Base-by-base conservation (phyloP, 2,888 invertebrate species). In the Cataglyphis cursor region DNA sequence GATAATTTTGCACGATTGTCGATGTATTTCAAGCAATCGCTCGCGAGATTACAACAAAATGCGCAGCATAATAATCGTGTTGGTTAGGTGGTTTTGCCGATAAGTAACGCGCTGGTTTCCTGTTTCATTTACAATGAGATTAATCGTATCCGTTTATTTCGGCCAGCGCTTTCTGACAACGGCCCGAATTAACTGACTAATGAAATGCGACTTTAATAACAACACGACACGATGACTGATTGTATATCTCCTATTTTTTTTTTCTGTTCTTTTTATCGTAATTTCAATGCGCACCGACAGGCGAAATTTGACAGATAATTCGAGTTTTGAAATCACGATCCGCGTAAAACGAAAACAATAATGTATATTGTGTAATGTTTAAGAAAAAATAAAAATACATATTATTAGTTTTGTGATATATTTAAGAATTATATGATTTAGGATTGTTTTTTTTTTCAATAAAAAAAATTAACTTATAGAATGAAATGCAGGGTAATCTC, bases 11-110 rank as follows among this genome's bases (percentile, higher is more conserved):
- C 44, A 78, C 59, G 76, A 83, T 62, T 87, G 89, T 87, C 89
- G 88, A 90, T 90, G 89, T 89, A 89, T 89, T 89, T 89, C 89
- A 83, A 84, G 48, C 41, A 31, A 85, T 57, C 28, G 54, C n/a
- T 28, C 31, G n/a, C n/a, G 57, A 41, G 28, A 85, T 31, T 31
- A 62, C 31, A 38, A 57, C 57, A 54, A 62, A 62, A 78, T 31
- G 41, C 44, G 72, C 48, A 21, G 54, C 75, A 62, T 54, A 62
- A 61, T 61, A 62, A 62, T 74, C 9, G 44, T 41, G 62, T 81
- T 61, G 81, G 38, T 81, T 28, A 28, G 1, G 24, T 28, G 24
- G 24, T 28, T 28, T 81, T 74, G 24, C 74, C 62, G 61, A 81
- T 74, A 74, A 75, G 57, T 82, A 76, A 21, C 57, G 44, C 18